phyloP scores from a whole-genome alignment of 2,113 vertebrate genomes.

The Thermophis baileyi region DNA sequence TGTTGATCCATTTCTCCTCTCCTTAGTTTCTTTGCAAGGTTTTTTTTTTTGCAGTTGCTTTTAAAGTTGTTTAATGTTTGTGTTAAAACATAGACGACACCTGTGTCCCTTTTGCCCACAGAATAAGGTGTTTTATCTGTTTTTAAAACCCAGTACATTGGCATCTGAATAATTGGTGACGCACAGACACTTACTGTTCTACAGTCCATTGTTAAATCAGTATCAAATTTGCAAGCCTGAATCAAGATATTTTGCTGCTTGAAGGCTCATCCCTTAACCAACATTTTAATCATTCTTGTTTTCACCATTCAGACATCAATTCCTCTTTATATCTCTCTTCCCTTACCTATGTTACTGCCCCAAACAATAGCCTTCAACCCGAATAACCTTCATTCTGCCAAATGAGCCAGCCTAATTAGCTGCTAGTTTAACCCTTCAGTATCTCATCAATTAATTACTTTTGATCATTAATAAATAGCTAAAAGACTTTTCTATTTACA shows the following conservation, averaged over 20 bases:
- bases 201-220: neutral
- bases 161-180: neutral
- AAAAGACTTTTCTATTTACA: neutral
- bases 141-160: neutral
- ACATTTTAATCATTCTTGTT: neutral
- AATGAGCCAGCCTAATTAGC: neutral
- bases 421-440: neutral
- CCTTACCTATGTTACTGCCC: neutral
- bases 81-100: constrained; percentile 11
- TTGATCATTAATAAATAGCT: neutral
- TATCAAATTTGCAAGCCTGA: neutral
- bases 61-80: neutral
- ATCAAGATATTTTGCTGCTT: neutral
- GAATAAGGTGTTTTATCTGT: neutral
- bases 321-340: neutral
- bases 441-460: neutral
- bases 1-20: neutral
- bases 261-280: neutral
- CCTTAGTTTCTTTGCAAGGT: neutral
- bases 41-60: constrained; percentile 22
- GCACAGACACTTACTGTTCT: neutral
- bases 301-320: neutral
- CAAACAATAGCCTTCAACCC: neutral
- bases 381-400: neutral
- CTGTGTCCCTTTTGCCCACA: neutral